A percentile compares a stretch with the other conserved stretches of the same genome.
Evolutionary conservation across 1,140 invertebrate genomes (phyloP).

Genomic region (Heliconius eleuchia): DNA sequence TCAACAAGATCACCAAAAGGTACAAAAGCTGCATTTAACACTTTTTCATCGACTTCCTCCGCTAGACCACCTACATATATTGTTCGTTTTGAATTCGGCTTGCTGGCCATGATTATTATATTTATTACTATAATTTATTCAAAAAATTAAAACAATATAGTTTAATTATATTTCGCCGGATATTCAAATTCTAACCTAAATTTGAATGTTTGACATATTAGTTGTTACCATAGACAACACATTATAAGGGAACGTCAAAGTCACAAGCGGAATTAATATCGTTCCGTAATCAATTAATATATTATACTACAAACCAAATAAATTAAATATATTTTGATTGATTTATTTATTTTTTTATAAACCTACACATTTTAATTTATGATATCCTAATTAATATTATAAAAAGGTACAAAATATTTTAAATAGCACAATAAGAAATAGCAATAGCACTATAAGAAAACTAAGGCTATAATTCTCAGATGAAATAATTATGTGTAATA

Average conservation of each 20-base stretch:
- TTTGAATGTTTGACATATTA: background rate
- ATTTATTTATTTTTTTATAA: no score
- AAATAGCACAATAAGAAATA: background rate
- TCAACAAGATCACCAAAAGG: slow-evolving; percentile 99
- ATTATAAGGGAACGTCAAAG: background rate
- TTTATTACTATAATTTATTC: background rate
- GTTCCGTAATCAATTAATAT: no score
- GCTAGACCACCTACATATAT: slow-evolving; percentile 95
- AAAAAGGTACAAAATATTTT: background rate
- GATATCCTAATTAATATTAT: background rate
- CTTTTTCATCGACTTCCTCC: slow-evolving; percentile 98
- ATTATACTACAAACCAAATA: no score
- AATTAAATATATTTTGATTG: no score
- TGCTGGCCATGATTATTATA: slow-evolving; percentile 64
- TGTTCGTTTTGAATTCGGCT: slow-evolving; percentile 87
- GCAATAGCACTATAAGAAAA: background rate
- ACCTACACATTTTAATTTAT: background rate
- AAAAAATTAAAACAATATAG: background rate
- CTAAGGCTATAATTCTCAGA: background rate
- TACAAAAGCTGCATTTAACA: slow-evolving; percentile 97
- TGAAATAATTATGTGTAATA: background rate
- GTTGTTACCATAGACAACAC: background rate
- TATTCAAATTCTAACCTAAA: slow-evolving; percentile 18
- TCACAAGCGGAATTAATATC: no score
- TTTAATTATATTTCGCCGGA: background rate